A percentile compares a stretch with the other conserved stretches of the same genome.
Conservation (phyloP, 2,888 invertebrate species). For the Protonemura montana region DNA sequence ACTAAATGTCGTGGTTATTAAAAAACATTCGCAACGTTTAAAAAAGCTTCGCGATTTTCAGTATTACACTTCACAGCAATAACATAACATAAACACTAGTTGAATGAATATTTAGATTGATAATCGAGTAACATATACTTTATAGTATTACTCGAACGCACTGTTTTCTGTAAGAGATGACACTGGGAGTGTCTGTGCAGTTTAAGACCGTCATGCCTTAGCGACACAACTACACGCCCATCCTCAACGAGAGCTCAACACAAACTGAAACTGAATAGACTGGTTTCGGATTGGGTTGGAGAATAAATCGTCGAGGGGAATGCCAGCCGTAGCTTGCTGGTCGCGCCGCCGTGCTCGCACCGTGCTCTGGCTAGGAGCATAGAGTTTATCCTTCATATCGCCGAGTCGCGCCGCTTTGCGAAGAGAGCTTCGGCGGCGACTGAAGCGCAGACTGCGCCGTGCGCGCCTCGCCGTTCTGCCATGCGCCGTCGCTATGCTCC, state of each 20-base stretch:
- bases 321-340: constrained; percentile 13
- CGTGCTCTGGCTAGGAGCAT: neutral
- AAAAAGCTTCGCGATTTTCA: constrained; percentile 4
- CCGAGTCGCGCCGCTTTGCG: too few species aligned
- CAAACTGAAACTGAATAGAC: constrained; percentile 24
- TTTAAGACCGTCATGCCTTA: neutral
- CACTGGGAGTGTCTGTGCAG: constrained; percentile 19
- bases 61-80: neutral
- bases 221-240: neutral
- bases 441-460: neutral
- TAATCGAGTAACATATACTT: neutral
- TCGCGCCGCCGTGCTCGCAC: neutral
- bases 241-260: neutral
- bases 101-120: neutral
- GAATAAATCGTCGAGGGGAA: neutral
- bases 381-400: too few species aligned
- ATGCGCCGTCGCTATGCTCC: too few species aligned
- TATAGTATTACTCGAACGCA: neutral
- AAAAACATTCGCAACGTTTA: neutral
- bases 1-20: neutral
- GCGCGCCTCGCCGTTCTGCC: constrained; percentile 5
- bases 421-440: neutral
- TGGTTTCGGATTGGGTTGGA: neutral
- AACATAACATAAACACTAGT: constrained; percentile 2
- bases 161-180: neutral